Conservation (phyloP, 2,113 vertebrate genomes). For the Myxocyprinus asiaticus region DNA sequence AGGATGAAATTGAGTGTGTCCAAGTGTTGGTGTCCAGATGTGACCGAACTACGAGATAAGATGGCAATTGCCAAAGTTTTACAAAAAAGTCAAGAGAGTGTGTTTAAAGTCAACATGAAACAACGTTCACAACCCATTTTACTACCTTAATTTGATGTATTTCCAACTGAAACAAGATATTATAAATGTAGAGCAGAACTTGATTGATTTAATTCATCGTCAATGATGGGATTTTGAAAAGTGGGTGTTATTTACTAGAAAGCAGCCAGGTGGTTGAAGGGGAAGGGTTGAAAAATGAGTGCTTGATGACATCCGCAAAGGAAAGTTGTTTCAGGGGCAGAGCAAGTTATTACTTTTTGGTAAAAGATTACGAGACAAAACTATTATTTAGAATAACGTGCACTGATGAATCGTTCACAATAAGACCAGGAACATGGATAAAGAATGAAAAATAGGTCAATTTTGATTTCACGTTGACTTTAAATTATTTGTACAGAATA, state of each 20-base stretch:
- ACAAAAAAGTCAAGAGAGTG: background rate
- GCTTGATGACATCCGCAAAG: background rate
- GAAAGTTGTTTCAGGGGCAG: too few species aligned
- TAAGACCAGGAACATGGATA: background rate
- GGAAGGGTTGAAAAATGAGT: background rate
- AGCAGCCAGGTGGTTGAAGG: background rate
- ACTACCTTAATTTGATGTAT: background rate
- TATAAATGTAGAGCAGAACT: too few species aligned
- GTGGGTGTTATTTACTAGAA: background rate
- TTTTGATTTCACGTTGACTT: conserved; percentile 12
- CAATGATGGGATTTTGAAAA: too few species aligned
- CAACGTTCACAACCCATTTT: background rate
- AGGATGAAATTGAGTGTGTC: conserved; percentile 2
- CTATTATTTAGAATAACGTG: too few species aligned
- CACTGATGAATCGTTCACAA: background rate
- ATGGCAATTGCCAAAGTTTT: background rate
- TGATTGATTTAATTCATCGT: too few species aligned
- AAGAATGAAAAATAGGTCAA: background rate
- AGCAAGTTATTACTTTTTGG: too few species aligned
- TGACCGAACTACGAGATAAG: background rate
- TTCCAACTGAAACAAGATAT: too few species aligned
- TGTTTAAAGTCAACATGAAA: conserved; percentile 19
- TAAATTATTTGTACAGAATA: conserved; percentile 8
- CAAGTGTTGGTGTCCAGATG: background rate
- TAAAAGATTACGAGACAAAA: too few species aligned